Evolutionary conservation across 2,888 invertebrate genomes (phyloP), one percentile per base, ranked within the genome.

Genomic region (Nomada hirtipes): DNA sequence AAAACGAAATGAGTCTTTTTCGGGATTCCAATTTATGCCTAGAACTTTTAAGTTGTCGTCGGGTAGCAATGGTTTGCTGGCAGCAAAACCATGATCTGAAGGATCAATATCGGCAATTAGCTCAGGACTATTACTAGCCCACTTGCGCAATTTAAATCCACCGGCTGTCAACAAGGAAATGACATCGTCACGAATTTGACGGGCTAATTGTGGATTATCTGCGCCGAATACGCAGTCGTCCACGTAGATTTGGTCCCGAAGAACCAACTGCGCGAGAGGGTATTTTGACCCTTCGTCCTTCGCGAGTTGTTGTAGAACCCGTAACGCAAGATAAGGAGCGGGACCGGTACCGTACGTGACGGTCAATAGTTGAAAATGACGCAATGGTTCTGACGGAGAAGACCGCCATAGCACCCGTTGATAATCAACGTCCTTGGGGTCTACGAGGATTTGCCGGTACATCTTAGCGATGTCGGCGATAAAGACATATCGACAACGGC

Each of bases 381-480:
- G 65, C n/a, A 65, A 26, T 44, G 52, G 26, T 10, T 52, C 47
- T 18, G 18, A 18, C 0, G 61, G 61, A 9, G 47, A 63, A 15
- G 63, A 47, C 13, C 63, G 23, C 47, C 63, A 63, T 11, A 63
- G 15, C 20, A 47, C 47, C 44, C 44, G 44, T 44, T 63, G 63
- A 23, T 63, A 63, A n/a, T 63, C 63, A 63, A 63, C 47, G 63
- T 63, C 63, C 47, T 47, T 23, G 23, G 63, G 10, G 23, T 63
- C 15, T 11, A 63, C 63, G 11, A 63, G 47, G 23, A 63, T 47
- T 7, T 63, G 63, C 13, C 63, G 47, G 47, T 63, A 63, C 63
- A 47, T 63, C 23, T 63, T 63, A 2, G 63, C 47, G 23, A 63
- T 63, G 47, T 63, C 63, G 4, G 63, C 63, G 2, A 47, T 63